Conservation (phyloP, 2,113 vertebrate genomes). For the Alaudala cheleensis region DNA sequence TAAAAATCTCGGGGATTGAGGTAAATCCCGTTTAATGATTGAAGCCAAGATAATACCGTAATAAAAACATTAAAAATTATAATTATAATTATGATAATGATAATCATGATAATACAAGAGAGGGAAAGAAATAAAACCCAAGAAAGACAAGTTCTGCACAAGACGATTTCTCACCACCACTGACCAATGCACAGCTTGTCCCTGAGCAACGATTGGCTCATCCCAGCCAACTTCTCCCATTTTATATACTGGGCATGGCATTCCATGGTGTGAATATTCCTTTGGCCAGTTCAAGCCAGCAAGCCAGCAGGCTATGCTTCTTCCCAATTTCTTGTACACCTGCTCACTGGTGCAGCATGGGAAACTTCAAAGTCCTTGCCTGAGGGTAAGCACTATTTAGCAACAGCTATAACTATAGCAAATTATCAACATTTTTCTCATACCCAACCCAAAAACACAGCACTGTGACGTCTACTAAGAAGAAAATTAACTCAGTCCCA, state of each 20-base stretch:
- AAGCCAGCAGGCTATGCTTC: not conserved
- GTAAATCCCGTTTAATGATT: not conserved
- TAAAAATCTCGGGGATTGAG: not conserved
- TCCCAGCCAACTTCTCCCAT: not conserved
- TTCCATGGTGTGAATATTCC: not conserved
- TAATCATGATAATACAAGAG: not conserved
- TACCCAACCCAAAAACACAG: not conserved
- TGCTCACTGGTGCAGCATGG: not conserved
- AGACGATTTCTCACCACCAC: not conserved
- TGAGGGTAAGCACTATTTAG: not conserved
- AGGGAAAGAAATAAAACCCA: not conserved
- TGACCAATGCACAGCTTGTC: not conserved
- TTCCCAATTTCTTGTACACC: not conserved
- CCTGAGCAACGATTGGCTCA: fast-evolving
- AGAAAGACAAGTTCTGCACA: not conserved
- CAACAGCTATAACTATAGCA: not conserved
- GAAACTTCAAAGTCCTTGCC: not conserved
- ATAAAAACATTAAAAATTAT: not conserved
- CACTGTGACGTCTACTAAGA: not conserved
- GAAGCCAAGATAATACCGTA: not conserved
- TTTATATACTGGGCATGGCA: not conserved
- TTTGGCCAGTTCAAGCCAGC: not conserved
- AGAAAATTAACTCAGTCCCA: not conserved
- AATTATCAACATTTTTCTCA: not conserved
- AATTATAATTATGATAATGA: not conserved